Evolutionary conservation across 2,113 vertebrate species (phyloP).

Genomic region (Pristiophorus japonicus): DNA sequence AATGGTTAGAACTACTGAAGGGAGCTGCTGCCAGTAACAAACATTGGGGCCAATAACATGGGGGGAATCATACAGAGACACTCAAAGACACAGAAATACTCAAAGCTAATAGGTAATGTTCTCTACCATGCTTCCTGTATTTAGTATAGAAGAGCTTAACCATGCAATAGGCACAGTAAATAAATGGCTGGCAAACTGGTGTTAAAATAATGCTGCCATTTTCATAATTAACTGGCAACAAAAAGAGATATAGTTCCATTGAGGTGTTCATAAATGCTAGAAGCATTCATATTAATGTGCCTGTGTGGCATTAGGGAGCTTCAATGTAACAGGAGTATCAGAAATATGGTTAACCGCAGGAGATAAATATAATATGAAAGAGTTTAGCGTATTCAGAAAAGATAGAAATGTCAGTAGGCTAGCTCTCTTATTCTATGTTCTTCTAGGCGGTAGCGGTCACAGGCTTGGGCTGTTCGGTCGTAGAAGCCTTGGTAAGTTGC

Average conservation of each 20-base stretch:
- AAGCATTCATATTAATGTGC: background rate
- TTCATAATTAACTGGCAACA: background rate
- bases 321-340: background rate
- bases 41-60: background rate
- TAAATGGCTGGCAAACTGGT: background rate
- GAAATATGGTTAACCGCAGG: too few species aligned
- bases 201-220: background rate
- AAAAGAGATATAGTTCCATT: background rate
- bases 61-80: background rate
- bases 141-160: background rate
- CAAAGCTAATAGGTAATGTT: background rate
- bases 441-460: too few species aligned
- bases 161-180: background rate
- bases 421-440: background rate
- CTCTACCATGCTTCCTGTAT: background rate
- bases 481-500: too few species aligned
- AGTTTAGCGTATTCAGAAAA: background rate
- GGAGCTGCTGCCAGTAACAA: too few species aligned
- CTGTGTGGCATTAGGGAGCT: background rate
- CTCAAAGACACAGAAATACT: background rate
- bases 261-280: background rate
- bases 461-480: too few species aligned
- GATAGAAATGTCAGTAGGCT: background rate
- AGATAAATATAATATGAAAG: background rate
- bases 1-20: background rate